Conservation (phyloP, 2,113 vertebrate genomes). For the Bubo bubo region DNA sequence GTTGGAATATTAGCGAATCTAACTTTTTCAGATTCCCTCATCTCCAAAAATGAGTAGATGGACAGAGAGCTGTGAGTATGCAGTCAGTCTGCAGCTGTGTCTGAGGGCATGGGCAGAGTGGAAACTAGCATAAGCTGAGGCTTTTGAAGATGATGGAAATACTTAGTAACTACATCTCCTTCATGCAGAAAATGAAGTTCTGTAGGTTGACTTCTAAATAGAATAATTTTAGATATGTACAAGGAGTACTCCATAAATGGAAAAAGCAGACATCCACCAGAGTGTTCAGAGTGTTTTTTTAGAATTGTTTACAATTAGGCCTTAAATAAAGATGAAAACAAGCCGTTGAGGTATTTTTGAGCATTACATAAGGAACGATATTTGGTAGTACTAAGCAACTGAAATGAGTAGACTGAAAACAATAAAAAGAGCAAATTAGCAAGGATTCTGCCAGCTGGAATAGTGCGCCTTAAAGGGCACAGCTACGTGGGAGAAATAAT, state of each 20-base stretch:
- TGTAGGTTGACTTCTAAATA: neutral
- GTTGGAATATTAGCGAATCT: neutral
- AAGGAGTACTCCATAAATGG: neutral
- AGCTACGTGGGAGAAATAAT: neutral
- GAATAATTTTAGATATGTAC: neutral
- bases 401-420: neutral
- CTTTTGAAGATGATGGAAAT: neutral
- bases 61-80: neutral
- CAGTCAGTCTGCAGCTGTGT: neutral
- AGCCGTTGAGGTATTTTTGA: neutral
- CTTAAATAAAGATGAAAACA: neutral
- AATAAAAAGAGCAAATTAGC: neutral
- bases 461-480: neutral
- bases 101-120: neutral
- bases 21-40: neutral
- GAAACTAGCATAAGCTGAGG: neutral
- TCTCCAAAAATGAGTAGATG: neutral
- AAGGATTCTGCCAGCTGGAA: neutral
- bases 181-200: neutral
- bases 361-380: neutral
- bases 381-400: neutral
- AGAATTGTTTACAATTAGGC: neutral
- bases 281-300: neutral
- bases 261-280: neutral
- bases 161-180: neutral